Evolutionary conservation across 2,113 vertebrate species (phyloP), one percentile per base, ranked within the genome.

Genomic region (Xiphophorus hellerii): DNA sequence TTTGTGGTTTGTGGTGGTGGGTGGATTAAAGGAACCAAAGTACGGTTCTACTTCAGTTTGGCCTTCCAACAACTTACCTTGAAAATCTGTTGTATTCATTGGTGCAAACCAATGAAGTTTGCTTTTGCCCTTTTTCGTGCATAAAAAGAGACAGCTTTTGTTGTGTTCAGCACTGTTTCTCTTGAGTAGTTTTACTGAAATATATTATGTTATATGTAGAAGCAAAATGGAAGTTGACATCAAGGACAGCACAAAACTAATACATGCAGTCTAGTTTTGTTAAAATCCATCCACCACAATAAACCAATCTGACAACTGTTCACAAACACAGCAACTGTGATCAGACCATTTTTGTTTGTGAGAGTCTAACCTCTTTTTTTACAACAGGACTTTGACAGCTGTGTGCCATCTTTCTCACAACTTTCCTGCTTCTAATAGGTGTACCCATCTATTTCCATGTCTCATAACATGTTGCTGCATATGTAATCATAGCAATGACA

Each of bases 391-490:
- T 92, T 92, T 63, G 94, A 90, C 91, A 90, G 93, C 94, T 93
- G 71, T 73, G 22, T 79, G 80, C 69, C 62, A 88, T 92, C 89
- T 95, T 94, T 94, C 92, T 95, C 90, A 84, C 74, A 76, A 73
- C 75, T 78, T 77, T 71, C 61, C 94, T 95, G 66, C 66, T 96
- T 94, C 42, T 94, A 96, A 94, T 95, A 94, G 94, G 96, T 96
- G 88, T 96, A 93, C 94, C 92, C 93, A 91, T 95, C 95, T 94
- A 85, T 94, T 85, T 96, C 94, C 95, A 94, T 97, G 87, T 97
- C 93, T 96, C 96, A 95, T 97, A 90, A 95, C 94, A 71, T 97
- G 95, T 97, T 96, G 95, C 95, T 95, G 96, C 96, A 95, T 98
- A 86, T 94, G 88, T 97, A 92, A 92, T 94, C 96, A 92, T 95